Base-by-base conservation (phyloP, 2,888 invertebrate genomes). In the Scaeva pyrastri region DNA sequence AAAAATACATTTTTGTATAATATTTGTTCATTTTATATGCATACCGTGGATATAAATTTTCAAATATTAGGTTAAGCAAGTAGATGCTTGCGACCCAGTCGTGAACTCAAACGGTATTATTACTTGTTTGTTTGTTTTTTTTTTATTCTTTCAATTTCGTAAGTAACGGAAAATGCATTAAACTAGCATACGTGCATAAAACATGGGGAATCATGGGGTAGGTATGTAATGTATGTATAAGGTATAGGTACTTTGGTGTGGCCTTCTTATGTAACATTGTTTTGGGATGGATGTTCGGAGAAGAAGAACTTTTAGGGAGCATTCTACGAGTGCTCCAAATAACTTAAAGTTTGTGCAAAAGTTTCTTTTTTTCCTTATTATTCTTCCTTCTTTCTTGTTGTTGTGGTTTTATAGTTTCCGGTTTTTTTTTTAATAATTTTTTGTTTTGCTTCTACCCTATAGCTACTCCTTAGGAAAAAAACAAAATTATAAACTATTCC, bases 401-500 rank as follows among this genome's bases (percentile, higher is more conserved):
- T 31, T 75, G 64, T 19, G 16, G 41, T 21, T 23, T 45, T 31
- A 16, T 16, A n/a, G 23, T 64, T 14, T 11, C n/a, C 55, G 19
- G 45, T 66, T 11, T 36, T 39, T 14, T 39, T 12, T 16, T 12
- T n/a, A n/a, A n/a, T n/a, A n/a, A n/a, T n/a, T n/a, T n/a, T n/a
- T n/a, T n/a, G n/a, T 19, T 48, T 66, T 26, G 45, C n/a, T 52
- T 23, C 39, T 31, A 31, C 31, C 52, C 52, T 68, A 31, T 5
- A 66, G 66, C 52, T 68, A 23, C 48, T 39, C 52, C 39, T 68
- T 39, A n/a, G 68, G 60, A 60, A 52, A 73, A 64, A 74, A 64
- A 64, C 19, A 64, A 83, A 70, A 83, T 79, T 83, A 83, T 84
- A 84, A 84, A 79, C 83, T 79, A 84, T 84, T 74, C 79, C 66